These are phyloP conservation scores for Diplolepis rosae DNA, from an alignment of 2,888 invertebrate species.

Conservation along the genomic window DNA sequence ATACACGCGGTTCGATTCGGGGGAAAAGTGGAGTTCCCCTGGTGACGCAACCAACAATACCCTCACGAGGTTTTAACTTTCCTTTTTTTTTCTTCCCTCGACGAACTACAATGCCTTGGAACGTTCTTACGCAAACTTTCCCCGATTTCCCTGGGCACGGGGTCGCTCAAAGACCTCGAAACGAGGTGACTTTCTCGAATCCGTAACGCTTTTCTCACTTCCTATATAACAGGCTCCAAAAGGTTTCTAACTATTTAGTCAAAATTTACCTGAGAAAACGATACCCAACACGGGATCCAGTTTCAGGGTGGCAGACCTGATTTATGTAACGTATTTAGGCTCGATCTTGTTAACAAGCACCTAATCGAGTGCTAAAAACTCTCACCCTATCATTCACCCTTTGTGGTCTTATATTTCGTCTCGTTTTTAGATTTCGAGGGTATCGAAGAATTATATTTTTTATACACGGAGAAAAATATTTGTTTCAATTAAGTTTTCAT, in stretches of 20 bases:
- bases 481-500: no score
- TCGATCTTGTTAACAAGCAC: conserved; percentile 56
- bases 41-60: conserved; percentile 70
- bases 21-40: conserved; percentile 49
- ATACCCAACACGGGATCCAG: conserved; percentile 26
- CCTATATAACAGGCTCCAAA: neutral
- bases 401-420: conserved; percentile 27
- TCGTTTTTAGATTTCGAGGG: neutral
- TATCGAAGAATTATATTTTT: neutral
- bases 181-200: conserved; percentile 32
- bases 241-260: neutral
- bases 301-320: conserved; percentile 33
- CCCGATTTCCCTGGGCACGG: conserved; percentile 61
- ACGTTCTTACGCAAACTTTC: conserved; percentile 69
- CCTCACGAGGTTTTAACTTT: conserved; percentile 57
- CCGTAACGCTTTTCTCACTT: conserved; percentile 19
- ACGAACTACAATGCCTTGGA: conserved; percentile 35
- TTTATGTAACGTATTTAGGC: conserved; percentile 37
- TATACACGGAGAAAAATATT: no score
- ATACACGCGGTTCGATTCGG: conserved; percentile 61
- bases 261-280: conserved; percentile 19
- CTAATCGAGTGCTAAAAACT: conserved; percentile 58
- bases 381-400: conserved; percentile 40
- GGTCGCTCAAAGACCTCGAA: conserved; percentile 23
- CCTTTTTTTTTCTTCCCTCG: conserved; percentile 50